These are phyloP conservation scores for Trachythela sp. DNA, from an alignment of 64 coral and sea anemone species.

Conservation along the genomic window DNA sequence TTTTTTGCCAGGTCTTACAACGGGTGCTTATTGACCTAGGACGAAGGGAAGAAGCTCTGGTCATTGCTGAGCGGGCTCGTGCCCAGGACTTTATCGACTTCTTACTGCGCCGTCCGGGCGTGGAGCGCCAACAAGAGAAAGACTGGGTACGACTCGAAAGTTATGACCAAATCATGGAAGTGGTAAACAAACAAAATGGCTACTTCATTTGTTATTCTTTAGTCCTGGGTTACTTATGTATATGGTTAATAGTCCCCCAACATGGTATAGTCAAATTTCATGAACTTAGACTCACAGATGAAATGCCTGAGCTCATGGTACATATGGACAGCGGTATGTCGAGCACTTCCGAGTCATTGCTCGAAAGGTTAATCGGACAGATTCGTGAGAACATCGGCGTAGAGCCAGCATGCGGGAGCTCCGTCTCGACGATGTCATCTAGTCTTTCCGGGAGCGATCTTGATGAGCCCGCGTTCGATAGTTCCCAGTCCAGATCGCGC, in stretches of 20 bases:
- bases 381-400: constrained; percentile 23
- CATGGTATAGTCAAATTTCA: constrained; percentile 85
- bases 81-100: constrained; percentile 86
- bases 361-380: neutral
- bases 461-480: neutral
- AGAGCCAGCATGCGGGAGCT: neutral
- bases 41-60: constrained; percentile 62
- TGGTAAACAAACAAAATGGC: constrained; percentile 72
- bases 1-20: constrained; percentile 48
- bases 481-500: neutral
- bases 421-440: constrained; percentile 7
- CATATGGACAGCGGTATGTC: neutral
- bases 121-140: neutral
- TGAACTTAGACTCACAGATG: constrained; percentile 46
- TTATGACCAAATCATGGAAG: constrained; percentile 75
- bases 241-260: constrained; percentile 72
- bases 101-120: constrained; percentile 63
- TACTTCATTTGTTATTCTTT: constrained; percentile 79
- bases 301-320: constrained; percentile 23
- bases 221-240: constrained; percentile 81
- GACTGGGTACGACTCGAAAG: neutral
- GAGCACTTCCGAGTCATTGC: neutral
- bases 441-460: constrained; percentile 4
- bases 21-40: constrained; percentile 74
- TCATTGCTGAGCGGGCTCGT: constrained; percentile 77